Evolutionary conservation across 2,797 vertebrate genomes (phyloP).

Genomic region (Bufotes viridis): DNA sequence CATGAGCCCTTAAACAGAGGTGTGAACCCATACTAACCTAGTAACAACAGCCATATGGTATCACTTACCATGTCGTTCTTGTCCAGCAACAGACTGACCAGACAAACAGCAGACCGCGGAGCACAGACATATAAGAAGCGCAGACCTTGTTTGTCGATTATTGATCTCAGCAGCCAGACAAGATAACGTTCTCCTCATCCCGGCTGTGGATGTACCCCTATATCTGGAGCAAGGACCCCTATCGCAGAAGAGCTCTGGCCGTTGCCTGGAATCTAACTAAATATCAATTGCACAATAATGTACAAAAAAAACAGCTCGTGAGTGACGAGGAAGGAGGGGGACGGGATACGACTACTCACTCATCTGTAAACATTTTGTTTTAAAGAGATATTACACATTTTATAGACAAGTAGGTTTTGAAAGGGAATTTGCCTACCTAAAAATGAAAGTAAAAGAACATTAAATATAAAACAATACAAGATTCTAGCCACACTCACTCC

Average conservation of each 20-base stretch:
- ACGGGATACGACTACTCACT: neutral
- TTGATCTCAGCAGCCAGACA: neutral
- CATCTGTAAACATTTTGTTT: conserved; percentile 1
- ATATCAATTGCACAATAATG: conserved; percentile 38
- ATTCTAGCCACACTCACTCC: no score
- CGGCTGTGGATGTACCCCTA: neutral
- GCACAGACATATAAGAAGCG: neutral
- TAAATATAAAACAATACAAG: no score
- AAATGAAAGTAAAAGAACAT: neutral
- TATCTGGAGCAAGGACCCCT: no score
- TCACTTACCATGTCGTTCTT: conserved; percentile 18
- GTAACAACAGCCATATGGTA: neutral
- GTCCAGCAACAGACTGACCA: neutral
- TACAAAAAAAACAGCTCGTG: conserved; percentile 15
- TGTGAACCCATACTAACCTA: no score
- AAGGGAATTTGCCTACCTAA: neutral
- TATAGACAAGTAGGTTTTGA: neutral
- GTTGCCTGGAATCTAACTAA: neutral
- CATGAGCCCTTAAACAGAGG: no score
- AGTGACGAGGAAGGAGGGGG: neutral
- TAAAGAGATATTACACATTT: conserved; percentile 20
- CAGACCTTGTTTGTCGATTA: neutral
- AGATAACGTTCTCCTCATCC: neutral
- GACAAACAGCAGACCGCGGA: neutral
- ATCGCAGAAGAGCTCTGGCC: neutral